Conservation (phyloP, 2,797 vertebrate genomes). For the Phalloptychus januarius region DNA sequence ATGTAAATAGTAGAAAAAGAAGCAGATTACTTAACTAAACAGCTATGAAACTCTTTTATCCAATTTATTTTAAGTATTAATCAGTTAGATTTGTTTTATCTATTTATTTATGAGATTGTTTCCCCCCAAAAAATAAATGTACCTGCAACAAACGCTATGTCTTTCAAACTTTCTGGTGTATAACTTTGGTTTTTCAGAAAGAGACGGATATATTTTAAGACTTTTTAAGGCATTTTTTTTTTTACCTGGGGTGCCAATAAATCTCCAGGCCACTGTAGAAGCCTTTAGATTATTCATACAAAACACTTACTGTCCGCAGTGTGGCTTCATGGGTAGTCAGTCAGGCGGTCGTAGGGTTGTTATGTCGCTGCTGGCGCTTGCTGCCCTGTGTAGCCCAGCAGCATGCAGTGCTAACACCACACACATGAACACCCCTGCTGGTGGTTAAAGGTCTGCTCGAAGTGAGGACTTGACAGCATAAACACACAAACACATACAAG, state of each 20-base stretch:
- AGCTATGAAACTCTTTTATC: neutral
- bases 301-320: slow-evolving; percentile 29
- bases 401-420: slow-evolving; percentile 32
- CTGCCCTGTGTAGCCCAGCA: slow-evolving; percentile 43
- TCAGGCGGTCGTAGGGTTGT: slow-evolving; percentile 39
- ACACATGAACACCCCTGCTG: slow-evolving; percentile 43
- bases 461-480: slow-evolving; percentile 33
- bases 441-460: slow-evolving; percentile 52
- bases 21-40: neutral
- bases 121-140: neutral
- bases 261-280: neutral
- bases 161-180: neutral
- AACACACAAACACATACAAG: slow-evolving; percentile 5
- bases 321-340: slow-evolving; percentile 44
- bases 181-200: neutral
- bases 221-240: neutral
- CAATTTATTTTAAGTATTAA: neutral
- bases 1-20: neutral
- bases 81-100: neutral
- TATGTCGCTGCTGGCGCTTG: slow-evolving; percentile 45
- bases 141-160: neutral
- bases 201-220: neutral
- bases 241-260: neutral
- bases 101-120: neutral
- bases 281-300: slow-evolving; percentile 32